phyloP scores from a whole-genome alignment of 2,888 invertebrate species.

The Dynastes tityus region DNA sequence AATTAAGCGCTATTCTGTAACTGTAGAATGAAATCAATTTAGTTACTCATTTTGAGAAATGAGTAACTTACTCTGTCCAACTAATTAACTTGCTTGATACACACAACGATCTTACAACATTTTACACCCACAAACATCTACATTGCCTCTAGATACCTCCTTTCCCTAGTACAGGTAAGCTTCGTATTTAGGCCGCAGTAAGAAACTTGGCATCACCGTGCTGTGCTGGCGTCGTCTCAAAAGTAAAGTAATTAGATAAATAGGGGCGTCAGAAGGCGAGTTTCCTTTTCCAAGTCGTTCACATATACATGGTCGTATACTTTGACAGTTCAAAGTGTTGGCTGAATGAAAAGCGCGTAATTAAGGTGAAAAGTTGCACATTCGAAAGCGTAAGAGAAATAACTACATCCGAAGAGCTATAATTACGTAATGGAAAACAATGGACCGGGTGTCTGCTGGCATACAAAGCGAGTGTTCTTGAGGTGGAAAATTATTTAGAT shows the following conservation, averaged over 20 bases:
- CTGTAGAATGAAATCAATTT: too few species aligned
- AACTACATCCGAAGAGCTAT: background rate
- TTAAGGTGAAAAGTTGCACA: conserved; percentile 26
- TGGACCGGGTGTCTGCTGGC: background rate
- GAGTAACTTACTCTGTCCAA: too few species aligned
- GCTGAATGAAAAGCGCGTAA: conserved; percentile 19
- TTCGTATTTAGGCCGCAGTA: background rate
- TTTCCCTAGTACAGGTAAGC: background rate
- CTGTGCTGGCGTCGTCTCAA: conserved; percentile 7
- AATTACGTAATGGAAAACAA: conserved; percentile 37
- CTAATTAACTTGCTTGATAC: too few species aligned
- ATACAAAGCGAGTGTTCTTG: conserved; percentile 17
- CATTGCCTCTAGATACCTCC: background rate
- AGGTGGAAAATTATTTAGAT: conserved; percentile 12
- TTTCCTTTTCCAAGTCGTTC: background rate
- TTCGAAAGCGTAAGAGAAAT: conserved; percentile 12
- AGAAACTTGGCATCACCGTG: background rate
- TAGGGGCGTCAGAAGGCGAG: background rate
- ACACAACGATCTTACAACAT: too few species aligned
- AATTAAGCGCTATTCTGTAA: too few species aligned
- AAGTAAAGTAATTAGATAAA: conserved; percentile 35
- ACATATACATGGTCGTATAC: background rate
- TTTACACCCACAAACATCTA: too few species aligned
- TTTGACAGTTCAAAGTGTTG: background rate
- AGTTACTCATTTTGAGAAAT: too few species aligned